Percentiles rank a stretch among this genome's conserved stretches.
These are phyloP conservation scores for Drosophila chauvacae DNA, from an alignment of 1,140 invertebrate genomes.

Conservation along the genomic window DNA sequence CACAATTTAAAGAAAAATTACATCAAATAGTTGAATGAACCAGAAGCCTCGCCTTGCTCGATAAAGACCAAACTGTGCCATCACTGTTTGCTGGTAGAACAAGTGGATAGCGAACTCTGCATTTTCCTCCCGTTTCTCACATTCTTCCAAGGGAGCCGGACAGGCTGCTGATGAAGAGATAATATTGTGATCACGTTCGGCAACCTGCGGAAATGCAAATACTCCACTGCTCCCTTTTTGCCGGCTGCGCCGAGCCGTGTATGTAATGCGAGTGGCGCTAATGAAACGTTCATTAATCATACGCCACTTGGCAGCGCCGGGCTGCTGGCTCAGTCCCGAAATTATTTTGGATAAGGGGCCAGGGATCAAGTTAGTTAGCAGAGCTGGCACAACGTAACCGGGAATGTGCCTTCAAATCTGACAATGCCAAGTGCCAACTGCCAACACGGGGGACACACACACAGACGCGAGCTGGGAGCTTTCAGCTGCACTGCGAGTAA, in stretches of 20 bases:
- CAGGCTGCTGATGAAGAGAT: conserved; percentile 76
- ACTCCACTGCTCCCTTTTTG: conserved; percentile 21
- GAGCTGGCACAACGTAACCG: conserved; percentile 26
- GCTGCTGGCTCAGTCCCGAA: conserved; percentile 8
- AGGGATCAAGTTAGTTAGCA: conserved; percentile 50
- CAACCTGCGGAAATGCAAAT: conserved; percentile 82
- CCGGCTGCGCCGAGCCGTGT: conserved; percentile 13
- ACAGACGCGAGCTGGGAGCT: background rate
- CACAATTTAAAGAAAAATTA: too few relatives aligned
- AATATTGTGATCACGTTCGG: conserved; percentile 84
- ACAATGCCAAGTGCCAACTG: conserved; percentile 72
- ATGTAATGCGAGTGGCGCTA: conserved; percentile 69
- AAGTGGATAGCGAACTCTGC: conserved; percentile 19
- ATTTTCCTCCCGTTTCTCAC: conserved; percentile 20
- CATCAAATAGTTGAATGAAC: too few relatives aligned
- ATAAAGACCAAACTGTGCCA: background rate
- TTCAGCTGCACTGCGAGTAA: conserved; percentile 4
- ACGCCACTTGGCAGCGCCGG: conserved; percentile 51
- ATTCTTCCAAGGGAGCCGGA: conserved; percentile 18
- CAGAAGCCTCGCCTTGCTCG: background rate
- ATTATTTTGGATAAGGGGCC: conserved; percentile 35
- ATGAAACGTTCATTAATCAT: conserved; percentile 82
- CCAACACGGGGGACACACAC: conserved; percentile 42
- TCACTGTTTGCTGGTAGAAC: background rate
- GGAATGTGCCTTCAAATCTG: conserved; percentile 41